A percentile compares a stretch with the other conserved stretches of the same genome.
These are phyloP conservation scores for Papilio polyxenes DNA, from an alignment of 1,140 invertebrate genomes.

Conservation along the genomic window DNA sequence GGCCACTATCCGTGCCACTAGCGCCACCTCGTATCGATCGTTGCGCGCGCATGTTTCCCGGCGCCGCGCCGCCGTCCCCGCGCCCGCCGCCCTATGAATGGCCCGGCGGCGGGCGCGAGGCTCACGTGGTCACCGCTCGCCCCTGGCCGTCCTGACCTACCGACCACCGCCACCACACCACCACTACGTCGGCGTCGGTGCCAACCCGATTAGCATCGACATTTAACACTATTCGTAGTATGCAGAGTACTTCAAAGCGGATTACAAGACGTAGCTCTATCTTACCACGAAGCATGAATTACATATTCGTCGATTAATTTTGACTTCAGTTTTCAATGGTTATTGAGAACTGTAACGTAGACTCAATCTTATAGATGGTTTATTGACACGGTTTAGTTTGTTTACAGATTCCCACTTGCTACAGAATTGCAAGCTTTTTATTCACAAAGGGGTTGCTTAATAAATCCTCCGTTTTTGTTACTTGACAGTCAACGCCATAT, in stretches of 20 bases:
- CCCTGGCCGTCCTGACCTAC: slow-evolving; percentile 39
- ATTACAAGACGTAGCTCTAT: slow-evolving; percentile 13
- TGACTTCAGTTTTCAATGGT: background rate
- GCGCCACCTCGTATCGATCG: slow-evolving; percentile 62
- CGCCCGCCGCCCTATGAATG: slow-evolving; percentile 75
- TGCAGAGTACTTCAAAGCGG: slow-evolving; percentile 7
- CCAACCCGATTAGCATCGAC: slow-evolving; percentile 20
- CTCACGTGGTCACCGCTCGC: slow-evolving; percentile 65
- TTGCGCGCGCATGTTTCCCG: slow-evolving; percentile 73
- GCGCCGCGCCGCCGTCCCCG: slow-evolving; percentile 58
- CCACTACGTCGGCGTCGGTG: slow-evolving; percentile 27
- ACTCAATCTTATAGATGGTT: background rate
- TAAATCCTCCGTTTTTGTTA: no score
- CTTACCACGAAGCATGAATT: slow-evolving; percentile 1
- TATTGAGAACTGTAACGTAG: background rate
- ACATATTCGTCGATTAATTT: background rate
- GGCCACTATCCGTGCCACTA: slow-evolving; percentile 64
- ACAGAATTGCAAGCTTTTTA: no score
- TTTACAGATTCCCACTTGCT: background rate
- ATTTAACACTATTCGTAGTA: slow-evolving; percentile 26
- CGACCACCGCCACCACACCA: slow-evolving; percentile 34
- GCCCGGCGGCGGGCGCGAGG: slow-evolving; percentile 59
- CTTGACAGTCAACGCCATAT: no score
- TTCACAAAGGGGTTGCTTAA: no score
- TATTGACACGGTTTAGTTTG: background rate